A percentile compares a stretch with the other conserved stretches of the same genome.
Conservation (phyloP, 2,113 vertebrate species). For the Suricata suricatta region DNA sequence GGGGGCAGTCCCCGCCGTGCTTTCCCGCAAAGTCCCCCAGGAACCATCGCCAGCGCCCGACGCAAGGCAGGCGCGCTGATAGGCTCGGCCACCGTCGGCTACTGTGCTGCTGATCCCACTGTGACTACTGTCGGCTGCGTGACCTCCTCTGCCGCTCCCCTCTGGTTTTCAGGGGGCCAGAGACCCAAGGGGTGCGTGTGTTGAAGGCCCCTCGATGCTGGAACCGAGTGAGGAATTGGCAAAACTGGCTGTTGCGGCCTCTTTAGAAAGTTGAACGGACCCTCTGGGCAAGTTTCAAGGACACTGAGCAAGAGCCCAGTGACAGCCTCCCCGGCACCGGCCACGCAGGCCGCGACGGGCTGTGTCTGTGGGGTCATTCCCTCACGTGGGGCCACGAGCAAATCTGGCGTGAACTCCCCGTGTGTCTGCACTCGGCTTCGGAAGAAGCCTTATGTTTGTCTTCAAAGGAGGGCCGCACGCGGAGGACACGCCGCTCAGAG, state of each 20-base stretch:
- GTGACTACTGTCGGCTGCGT: background rate
- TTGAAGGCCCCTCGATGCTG: accelerated
- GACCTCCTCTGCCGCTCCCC: background rate
- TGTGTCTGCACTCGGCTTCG: background rate
- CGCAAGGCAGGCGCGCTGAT: background rate
- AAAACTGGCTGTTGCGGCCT: background rate
- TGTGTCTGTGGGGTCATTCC: background rate
- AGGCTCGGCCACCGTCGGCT: accelerated
- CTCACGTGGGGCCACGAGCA: background rate
- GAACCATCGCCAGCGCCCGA: accelerated
- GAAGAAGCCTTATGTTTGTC: background rate
- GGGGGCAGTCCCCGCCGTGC: background rate
- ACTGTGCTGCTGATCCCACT: no score
- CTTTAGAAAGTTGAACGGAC: background rate
- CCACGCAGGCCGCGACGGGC: background rate
- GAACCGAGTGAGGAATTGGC: no score
- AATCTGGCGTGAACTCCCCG: background rate
- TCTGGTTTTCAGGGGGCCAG: background rate
- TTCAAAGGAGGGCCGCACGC: background rate
- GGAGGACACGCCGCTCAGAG: background rate
- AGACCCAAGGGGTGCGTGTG: accelerated
- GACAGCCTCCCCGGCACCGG: accelerated
- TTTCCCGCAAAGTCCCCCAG: background rate
- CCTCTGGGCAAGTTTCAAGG: background rate
- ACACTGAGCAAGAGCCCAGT: accelerated